Evolutionary conservation across 2,888 invertebrate species (phyloP).

Genomic region (Aporophyla nigra): DNA sequence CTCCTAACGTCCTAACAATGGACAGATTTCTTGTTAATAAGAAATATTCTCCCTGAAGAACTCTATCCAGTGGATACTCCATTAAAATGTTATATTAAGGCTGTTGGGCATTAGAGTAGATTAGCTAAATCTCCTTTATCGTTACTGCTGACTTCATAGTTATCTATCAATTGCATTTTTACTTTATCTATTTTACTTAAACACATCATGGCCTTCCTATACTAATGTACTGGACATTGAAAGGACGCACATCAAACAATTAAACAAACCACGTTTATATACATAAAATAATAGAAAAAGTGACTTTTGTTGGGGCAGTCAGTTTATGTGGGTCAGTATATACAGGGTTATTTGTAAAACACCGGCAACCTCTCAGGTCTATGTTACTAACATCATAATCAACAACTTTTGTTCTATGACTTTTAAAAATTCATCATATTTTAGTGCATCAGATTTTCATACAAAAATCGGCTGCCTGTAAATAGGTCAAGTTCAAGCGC

Average conservation of each 20-base stretch:
- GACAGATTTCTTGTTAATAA: no score
- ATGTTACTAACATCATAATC: no score
- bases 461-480: no score
- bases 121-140: not conserved
- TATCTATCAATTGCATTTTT: conserved; percentile 10
- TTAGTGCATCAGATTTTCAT: no score
- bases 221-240: not conserved
- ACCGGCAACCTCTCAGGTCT: no score
- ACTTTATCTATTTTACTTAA: not conserved
- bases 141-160: conserved; percentile 21
- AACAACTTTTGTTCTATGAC: no score
- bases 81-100: not conserved
- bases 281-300: not conserved
- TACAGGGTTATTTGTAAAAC: no score
- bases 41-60: not conserved
- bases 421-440: no score
- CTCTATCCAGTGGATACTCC: not conserved
- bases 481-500: no score
- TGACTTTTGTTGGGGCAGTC: not conserved
- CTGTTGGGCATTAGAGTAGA: not conserved
- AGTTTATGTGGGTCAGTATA: no score
- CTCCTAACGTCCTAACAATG: not conserved
- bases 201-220: not conserved
- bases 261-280: not conserved
- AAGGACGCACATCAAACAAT: conserved; percentile 5